Evolutionary conservation across 2,888 invertebrate genomes (phyloP), one percentile per base, ranked within the genome.

Genomic region (Eupeodes latifasciatus): DNA sequence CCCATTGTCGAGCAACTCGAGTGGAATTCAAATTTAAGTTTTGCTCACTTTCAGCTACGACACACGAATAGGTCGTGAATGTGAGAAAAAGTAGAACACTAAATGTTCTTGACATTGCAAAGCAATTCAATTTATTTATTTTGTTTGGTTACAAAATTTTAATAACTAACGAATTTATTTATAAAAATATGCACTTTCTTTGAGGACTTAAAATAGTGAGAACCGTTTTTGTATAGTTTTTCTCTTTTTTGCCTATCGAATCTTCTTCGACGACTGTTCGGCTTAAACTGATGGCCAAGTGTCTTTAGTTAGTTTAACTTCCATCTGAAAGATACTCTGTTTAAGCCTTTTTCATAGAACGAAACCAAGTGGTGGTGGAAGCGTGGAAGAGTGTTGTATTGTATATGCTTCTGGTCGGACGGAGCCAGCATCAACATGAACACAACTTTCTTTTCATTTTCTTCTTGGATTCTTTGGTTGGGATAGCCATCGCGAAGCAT

Each of bases 381-480:
- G 80, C 79, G 59, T 64, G 51, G 40, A 44, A 53, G 53, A 57
- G 49, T 47, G 9, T 6, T 9, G 27, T 40, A 40, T 6, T 9
- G 27, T 40, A 40, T 9, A 40, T 40, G 69, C 85, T 88, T 75
- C 85, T 85, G 69, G 81, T 87, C 69, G 79, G 71, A 79, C 4
- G 14, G 9, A 9, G 44, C 16, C 40, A 19, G 44, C 66, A 67
- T 4, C 49, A 34, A 4, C 49, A 61, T 4, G 47, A 47, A 49
- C 69, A 69, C 85, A 88, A 88, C 88, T 88, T 88, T 88, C 88
- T 88, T 88, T 88, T 85, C 81, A 78, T 88, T 88, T 85, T 88
- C 88, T 88, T 85, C 53, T 84, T 19, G 55, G 59, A 59, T 72
- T 72, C 72, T 72, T 57, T 27, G 27, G 40, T 72, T 72, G 57